These are phyloP conservation scores for Mallateleia sp. DNA, from an alignment of 2,888 invertebrate species.

Conservation along the genomic window DNA sequence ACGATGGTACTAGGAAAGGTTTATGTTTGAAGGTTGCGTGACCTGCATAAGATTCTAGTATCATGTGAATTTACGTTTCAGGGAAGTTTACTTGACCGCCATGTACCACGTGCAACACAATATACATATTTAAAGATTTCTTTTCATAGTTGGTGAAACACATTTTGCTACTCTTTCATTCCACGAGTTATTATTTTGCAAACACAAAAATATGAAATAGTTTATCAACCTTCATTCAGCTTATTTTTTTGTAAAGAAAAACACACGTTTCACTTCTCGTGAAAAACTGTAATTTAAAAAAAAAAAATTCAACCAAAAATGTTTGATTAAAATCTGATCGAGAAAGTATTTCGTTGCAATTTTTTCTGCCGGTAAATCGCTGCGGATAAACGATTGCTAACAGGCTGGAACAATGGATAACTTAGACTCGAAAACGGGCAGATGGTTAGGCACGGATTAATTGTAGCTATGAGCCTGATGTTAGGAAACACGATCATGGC, in stretches of 20 bases:
- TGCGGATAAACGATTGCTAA: slow-evolving; percentile 26
- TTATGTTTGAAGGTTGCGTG: slow-evolving; percentile 54
- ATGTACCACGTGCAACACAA: slow-evolving; percentile 21
- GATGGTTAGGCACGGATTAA: slow-evolving; percentile 54
- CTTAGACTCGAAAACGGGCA: slow-evolving; percentile 18
- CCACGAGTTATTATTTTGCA: slow-evolving; percentile 23
- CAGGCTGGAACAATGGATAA: slow-evolving; percentile 40
- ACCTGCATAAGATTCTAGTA: slow-evolving; percentile 24
- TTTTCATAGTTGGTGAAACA: slow-evolving; percentile 39
- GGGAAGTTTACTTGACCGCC: slow-evolving; percentile 46
- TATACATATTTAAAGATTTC: slow-evolving; percentile 37
- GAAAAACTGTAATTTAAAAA: too few species aligned
- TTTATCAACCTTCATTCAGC: too few species aligned
- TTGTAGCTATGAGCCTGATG: slow-evolving; percentile 44
- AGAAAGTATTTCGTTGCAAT: too few species aligned
- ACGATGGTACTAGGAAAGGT: slow-evolving; percentile 5
- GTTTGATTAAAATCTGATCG: neutral
- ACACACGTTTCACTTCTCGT: too few species aligned
- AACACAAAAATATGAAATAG: too few species aligned
- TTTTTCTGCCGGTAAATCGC: slow-evolving; percentile 17
- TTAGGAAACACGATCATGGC: slow-evolving; percentile 51
- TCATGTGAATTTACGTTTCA: slow-evolving; percentile 43
- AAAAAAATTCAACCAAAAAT: neutral
- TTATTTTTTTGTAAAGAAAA: too few species aligned
- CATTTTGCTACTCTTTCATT: slow-evolving; percentile 42